A percentile compares a stretch with the other conserved stretches of the same genome.
Conservation (phyloP, 2,797 vertebrate species). For the Neostethus bicornis region DNA sequence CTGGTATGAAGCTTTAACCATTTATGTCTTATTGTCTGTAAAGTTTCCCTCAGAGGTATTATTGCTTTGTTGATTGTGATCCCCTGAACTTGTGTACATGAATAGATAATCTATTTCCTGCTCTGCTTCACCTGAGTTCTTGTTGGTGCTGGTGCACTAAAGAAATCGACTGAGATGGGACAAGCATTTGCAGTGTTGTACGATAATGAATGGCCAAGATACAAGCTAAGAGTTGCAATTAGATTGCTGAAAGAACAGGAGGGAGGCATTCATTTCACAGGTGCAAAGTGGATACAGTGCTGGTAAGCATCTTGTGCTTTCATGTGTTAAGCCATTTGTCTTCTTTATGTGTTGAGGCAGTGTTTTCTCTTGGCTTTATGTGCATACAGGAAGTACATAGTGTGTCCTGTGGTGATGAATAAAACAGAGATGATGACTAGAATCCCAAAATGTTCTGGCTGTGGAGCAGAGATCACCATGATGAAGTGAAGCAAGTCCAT, state of each 20-base stretch:
- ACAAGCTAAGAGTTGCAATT: slow-evolving; percentile 59
- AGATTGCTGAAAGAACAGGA: slow-evolving; percentile 56
- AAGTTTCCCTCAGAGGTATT: slow-evolving; percentile 42
- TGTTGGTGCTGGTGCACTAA: slow-evolving; percentile 47
- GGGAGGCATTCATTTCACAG: slow-evolving; percentile 73
- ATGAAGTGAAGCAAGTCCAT: slow-evolving; percentile 84
- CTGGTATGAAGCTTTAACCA: slow-evolving; percentile 22
- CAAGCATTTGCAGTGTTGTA: slow-evolving; percentile 62
- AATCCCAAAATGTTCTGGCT: slow-evolving; percentile 79
- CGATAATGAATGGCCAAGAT: slow-evolving; percentile 68
- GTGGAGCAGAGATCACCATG: slow-evolving; percentile 78
- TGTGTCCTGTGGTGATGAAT: slow-evolving; percentile 79
- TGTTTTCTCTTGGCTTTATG: slow-evolving; percentile 81
- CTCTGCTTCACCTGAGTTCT: slow-evolving; percentile 72
- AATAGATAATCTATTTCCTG: slow-evolving; percentile 62
- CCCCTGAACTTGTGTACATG: slow-evolving; percentile 51
- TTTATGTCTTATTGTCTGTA: slow-evolving; percentile 40
- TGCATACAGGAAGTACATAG: slow-evolving; percentile 81
- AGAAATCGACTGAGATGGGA: slow-evolving; percentile 56
- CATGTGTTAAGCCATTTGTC: slow-evolving; percentile 13
- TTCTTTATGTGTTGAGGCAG: slow-evolving; percentile 69
- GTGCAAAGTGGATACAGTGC: slow-evolving; percentile 61
- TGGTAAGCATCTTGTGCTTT: slow-evolving; percentile 41
- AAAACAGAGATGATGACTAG: slow-evolving; percentile 80
- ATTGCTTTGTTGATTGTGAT: slow-evolving; percentile 49